Conservation (phyloP, 2,797 vertebrate species). For the Nannoperca australis region DNA sequence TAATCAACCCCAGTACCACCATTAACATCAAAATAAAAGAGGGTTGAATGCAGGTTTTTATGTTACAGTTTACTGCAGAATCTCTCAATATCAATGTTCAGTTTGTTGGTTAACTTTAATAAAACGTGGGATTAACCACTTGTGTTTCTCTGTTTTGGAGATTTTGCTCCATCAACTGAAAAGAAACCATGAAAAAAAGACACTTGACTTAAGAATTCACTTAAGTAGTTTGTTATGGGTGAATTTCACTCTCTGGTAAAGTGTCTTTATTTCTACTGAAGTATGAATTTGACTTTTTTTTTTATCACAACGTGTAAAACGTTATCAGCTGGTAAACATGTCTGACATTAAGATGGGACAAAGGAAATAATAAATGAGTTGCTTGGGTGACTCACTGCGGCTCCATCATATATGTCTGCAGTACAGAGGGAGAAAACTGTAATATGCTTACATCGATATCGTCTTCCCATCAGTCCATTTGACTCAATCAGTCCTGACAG, state of each 20-base stretch:
- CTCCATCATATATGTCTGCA: slow-evolving; percentile 3
- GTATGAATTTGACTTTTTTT: neutral
- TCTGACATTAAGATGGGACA: neutral
- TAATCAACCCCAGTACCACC: neutral
- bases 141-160: neutral
- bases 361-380: neutral
- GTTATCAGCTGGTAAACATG: neutral
- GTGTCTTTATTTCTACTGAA: no score
- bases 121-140: neutral
- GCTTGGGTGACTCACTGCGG: neutral
- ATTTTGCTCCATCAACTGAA: neutral
- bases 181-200: neutral
- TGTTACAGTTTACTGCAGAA: neutral
- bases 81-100: no score
- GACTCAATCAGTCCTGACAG: slow-evolving; percentile 67
- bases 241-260: neutral
- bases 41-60: neutral
- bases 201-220: neutral
- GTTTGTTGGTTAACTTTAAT: neutral
- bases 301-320: neutral
- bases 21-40: neutral
- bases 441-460: slow-evolving; percentile 34
- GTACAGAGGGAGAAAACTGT: slow-evolving; percentile 9
- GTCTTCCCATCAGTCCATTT: slow-evolving; percentile 49
- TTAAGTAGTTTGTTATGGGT: neutral